phyloP scores from a whole-genome alignment of 1,140 invertebrate genomes.

The Ganaspis sp. region DNA sequence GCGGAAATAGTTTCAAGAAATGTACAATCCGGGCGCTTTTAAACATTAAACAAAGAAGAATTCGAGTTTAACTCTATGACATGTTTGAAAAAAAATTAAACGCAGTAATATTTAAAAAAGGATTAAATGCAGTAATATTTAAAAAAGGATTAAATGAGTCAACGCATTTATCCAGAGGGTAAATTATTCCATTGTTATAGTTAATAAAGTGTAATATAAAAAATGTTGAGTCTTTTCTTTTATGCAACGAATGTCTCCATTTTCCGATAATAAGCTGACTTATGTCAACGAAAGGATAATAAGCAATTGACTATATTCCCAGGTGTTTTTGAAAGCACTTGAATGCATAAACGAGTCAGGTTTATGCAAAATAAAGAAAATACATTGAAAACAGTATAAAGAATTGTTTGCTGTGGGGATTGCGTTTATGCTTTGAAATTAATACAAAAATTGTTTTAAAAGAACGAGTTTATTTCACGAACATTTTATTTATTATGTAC shows the following conservation, averaged over 20 bases:
- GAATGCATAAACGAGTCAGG: neutral
- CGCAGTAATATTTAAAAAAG: too few relatives aligned
- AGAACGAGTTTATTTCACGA: too few relatives aligned
- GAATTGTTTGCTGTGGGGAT: neutral
- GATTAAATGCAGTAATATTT: too few relatives aligned
- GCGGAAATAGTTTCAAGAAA: too few relatives aligned
- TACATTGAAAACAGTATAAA: neutral
- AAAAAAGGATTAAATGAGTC: neutral
- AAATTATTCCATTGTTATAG: neutral
- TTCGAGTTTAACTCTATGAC: too few relatives aligned
- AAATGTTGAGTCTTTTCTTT: neutral
- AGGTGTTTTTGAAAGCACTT: neutral
- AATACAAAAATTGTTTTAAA: too few relatives aligned
- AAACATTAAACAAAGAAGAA: too few relatives aligned
- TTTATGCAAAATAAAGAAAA: slow-evolving; percentile 1
- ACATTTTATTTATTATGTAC: too few relatives aligned
- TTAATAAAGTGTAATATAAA: neutral
- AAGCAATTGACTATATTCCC: slow-evolving; percentile 6
- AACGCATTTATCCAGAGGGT: neutral
- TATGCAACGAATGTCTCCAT: neutral
- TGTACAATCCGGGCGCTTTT: too few relatives aligned
- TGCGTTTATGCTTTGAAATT: neutral
- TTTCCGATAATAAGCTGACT: slow-evolving; percentile 9
- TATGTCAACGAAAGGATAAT: neutral
- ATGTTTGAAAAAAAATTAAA: too few relatives aligned